Percentiles rank a stretch among this genome's conserved stretches.
Evolutionary conservation across 2,888 invertebrate species (phyloP).

Genomic region (Standfussiana lucernea): DNA sequence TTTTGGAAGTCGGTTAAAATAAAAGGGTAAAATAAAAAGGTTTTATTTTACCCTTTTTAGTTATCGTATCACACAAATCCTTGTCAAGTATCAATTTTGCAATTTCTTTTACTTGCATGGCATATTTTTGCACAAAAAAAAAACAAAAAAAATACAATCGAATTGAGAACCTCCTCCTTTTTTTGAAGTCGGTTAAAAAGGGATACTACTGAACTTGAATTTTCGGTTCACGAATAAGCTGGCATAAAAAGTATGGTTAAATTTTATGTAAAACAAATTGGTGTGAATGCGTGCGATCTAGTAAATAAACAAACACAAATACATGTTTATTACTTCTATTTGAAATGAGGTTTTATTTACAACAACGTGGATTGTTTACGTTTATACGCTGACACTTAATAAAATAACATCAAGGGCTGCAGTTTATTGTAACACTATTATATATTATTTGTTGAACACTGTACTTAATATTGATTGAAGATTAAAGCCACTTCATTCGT

Average conservation of each 20-base stretch:
- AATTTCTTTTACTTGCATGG: no score
- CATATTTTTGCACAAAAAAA: no score
- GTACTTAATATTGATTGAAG: conserved; percentile 41
- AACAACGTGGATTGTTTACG: conserved; percentile 53
- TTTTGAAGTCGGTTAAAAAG: no score
- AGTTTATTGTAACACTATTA: background rate
- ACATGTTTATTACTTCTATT: conserved; percentile 12
- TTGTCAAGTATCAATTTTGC: no score
- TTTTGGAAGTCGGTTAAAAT: no score
- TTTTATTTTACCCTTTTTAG: no score
- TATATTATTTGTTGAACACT: conserved; percentile 32
- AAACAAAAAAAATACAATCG: no score
- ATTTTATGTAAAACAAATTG: background rate
- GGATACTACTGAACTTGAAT: background rate
- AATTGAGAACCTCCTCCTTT: no score
- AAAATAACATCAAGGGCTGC: conserved; percentile 58
- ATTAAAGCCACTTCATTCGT: background rate
- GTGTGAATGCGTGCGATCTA: background rate
- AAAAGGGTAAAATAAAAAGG: no score
- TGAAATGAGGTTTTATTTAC: conserved; percentile 28
- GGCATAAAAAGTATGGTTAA: background rate
- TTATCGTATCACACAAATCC: no score
- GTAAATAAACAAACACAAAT: conserved; percentile 16
- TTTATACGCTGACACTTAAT: conserved; percentile 29
- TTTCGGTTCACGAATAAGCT: background rate